Conservation (phyloP, 1,140 invertebrate species). For the Leptopilina boulardi region DNA sequence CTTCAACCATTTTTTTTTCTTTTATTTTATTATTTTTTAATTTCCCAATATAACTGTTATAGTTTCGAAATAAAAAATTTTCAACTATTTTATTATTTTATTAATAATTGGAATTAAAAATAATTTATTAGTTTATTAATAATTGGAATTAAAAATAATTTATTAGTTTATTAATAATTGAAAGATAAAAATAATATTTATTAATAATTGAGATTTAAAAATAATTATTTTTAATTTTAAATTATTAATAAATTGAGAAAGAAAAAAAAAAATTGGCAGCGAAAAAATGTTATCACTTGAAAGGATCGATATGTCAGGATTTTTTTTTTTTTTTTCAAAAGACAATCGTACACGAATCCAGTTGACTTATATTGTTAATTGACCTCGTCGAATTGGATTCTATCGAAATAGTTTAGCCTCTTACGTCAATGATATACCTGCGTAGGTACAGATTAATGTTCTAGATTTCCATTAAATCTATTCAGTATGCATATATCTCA, state of each 20-base stretch:
- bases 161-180: too few species aligned
- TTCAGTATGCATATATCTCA: conserved; percentile 48
- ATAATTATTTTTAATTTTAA: too few species aligned
- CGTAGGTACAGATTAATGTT: conserved; percentile 55
- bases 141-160: too few species aligned
- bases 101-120: too few species aligned
- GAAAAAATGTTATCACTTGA: neutral
- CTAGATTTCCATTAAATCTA: conserved; percentile 54
- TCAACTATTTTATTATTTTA: too few species aligned
- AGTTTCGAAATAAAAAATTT: too few species aligned
- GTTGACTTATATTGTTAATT: neutral
- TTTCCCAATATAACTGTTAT: neutral
- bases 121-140: too few species aligned
- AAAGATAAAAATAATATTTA: too few species aligned
- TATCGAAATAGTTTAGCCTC: conserved; percentile 10
- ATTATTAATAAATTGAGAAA: neutral
- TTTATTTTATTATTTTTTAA: neutral
- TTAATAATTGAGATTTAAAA: too few species aligned
- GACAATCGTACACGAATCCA: too few species aligned
- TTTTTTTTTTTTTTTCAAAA: too few species aligned
- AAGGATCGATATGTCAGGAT: conserved; percentile 27
- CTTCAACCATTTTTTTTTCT: too few species aligned
- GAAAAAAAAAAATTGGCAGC: neutral
- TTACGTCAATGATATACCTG: conserved; percentile 15
- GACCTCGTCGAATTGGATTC: conserved; percentile 36